Base-by-base conservation (phyloP, 2,113 vertebrate genomes). In the Rhombomys opimus region DNA sequence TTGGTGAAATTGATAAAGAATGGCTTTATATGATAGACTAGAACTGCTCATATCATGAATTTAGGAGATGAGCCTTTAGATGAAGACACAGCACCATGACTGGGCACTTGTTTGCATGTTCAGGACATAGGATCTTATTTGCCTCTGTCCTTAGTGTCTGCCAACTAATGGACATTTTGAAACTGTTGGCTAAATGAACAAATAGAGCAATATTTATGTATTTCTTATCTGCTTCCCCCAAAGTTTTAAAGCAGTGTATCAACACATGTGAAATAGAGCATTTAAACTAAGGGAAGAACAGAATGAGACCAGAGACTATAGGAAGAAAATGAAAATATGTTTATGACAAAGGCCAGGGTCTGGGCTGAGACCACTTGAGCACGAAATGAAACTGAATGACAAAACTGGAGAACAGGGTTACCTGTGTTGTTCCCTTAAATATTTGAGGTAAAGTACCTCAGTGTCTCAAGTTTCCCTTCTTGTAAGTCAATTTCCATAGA, bases 211-310 rank as follows among this genome's bases (percentile, higher is more conserved):
- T 94, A 96, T 86, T 91, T 93, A 76, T 70, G 1, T 81, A 77
- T 95, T 95, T 94, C 73, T 50, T 94, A 5, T 46, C 20, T 77
- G 20, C 81, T 97, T 95, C 32, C 41, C 81, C 38, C 78, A 89
- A 93, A 22, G 27, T 87, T 61, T 88, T 14, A 65, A 90, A 57
- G 35, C 25, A 61, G 3, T 93, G 80, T 70, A 50, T 76, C 93
- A 94, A 91, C 59, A 78, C 25, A 91, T 32, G 12, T n/a, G 75
- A 95, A 81, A 61, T 15, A 65, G 25, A 91, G 23, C 35, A 63
- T 68, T 90, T 76, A 85, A 93, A 90, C 89, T 93, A 93, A 95
- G 32, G 35, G n/a, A 61, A 38, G n/a, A 77, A n/a, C 41, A 94
- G 95, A 81, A 59, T 5, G 38, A 93, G 59, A 88, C 20, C 50